phyloP scores from a whole-genome alignment of 2,797 vertebrate species.

The Zalophus californianus region DNA sequence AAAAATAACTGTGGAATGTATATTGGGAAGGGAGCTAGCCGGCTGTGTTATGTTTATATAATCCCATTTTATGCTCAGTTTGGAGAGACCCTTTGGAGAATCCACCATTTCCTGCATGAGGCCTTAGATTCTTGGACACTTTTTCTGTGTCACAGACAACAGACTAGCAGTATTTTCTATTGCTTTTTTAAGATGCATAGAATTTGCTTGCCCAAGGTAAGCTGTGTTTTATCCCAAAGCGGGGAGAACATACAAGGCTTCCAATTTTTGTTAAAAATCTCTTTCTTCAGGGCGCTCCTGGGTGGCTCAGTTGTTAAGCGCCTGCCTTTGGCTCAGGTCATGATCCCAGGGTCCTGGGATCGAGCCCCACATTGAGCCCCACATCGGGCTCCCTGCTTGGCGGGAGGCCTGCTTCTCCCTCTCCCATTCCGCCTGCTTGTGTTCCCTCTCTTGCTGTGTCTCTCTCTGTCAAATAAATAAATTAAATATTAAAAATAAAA shows the following conservation, averaged over 20 bases:
- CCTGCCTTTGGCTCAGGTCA: no score
- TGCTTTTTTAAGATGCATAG: background rate
- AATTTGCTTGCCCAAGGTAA: background rate
- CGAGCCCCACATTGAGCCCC: no score
- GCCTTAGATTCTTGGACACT: background rate
- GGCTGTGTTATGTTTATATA: background rate
- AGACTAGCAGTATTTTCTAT: background rate
- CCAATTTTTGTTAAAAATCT: background rate
- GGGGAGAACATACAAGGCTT: background rate
- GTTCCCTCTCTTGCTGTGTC: no score
- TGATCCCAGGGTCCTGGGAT: no score
- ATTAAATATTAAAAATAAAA: background rate
- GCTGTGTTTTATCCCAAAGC: background rate
- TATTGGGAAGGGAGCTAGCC: background rate
- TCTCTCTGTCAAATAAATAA: no score
- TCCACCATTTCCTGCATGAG: background rate
- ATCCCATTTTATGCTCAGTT: background rate
- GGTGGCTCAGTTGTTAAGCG: no score
- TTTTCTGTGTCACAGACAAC: background rate
- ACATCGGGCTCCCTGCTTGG: no score
- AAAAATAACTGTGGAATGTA: background rate
- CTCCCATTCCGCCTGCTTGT: no score
- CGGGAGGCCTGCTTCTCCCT: no score
- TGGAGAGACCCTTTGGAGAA: constrained; percentile 3
- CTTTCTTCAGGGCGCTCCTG: background rate